Conservation (phyloP, 2,888 invertebrate species). For the Oxystoma pomonae region DNA sequence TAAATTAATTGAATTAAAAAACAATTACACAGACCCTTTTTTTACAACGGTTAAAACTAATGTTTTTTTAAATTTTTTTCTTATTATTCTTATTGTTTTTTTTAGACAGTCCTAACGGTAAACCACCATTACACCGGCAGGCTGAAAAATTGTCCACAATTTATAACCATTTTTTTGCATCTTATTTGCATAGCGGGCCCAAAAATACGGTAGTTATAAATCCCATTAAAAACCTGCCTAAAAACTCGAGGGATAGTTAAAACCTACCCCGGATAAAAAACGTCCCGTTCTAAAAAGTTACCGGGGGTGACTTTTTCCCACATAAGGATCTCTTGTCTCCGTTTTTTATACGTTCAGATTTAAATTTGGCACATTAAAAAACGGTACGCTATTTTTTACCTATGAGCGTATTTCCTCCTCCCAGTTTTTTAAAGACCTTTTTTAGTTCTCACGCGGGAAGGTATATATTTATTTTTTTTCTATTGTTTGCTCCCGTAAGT, state of each 20-base stretch:
- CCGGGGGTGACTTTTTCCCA: background rate
- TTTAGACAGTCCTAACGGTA: background rate
- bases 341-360: background rate
- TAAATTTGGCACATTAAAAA: background rate
- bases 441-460: background rate
- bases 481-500: background rate
- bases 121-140: constrained; percentile 14
- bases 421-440: background rate
- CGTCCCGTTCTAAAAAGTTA: background rate
- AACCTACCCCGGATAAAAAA: background rate
- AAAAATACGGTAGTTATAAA: background rate
- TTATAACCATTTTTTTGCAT: constrained; percentile 30
- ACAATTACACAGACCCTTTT: too few relatives aligned
- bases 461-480: background rate
- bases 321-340: background rate
- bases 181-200: background rate
- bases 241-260: background rate
- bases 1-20: too few relatives aligned
- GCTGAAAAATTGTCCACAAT: constrained; percentile 43
- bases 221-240: background rate
- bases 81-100: too few relatives aligned
- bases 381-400: background rate
- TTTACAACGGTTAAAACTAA: too few relatives aligned
- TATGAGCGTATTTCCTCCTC: background rate
- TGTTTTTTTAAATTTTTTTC: too few relatives aligned